Evolutionary conservation across 1,140 invertebrate species (phyloP).

Genomic region (Saccostrea glomerata): DNA sequence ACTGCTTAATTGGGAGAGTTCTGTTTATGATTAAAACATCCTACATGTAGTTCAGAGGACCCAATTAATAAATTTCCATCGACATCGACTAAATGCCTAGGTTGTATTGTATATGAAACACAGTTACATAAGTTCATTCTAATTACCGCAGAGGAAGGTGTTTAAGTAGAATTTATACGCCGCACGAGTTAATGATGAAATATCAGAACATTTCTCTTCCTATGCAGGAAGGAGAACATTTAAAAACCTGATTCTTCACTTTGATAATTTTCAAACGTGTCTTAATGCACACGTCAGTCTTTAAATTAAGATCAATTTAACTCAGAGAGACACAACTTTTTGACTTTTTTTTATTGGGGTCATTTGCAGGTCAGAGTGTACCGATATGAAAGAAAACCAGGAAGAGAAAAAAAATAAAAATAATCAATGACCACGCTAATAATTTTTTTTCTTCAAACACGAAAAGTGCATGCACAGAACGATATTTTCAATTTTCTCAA

Average conservation of each 20-base stretch:
- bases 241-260: neutral
- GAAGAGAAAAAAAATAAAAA: no score
- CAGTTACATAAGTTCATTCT: neutral
- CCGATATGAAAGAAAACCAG: no score
- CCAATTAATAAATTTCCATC: no score
- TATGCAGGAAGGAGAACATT: neutral
- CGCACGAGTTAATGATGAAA: conserved; percentile 17
- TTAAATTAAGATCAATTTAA: neutral
- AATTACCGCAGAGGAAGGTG: neutral
- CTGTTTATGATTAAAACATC: no score
- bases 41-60: no score
- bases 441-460: no score
- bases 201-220: neutral
- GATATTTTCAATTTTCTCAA: no score
- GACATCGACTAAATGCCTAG: no score
- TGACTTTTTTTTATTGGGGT: neutral
- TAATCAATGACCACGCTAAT: no score
- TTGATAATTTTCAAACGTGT: conserved; percentile 12
- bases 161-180: neutral
- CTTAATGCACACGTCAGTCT: neutral
- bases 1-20: no score
- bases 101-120: no score
- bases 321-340: neutral
- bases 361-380: neutral
- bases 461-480: no score